phyloP scores from a whole-genome alignment of 2,888 invertebrate species.

The Lasioglossum figueresi region DNA sequence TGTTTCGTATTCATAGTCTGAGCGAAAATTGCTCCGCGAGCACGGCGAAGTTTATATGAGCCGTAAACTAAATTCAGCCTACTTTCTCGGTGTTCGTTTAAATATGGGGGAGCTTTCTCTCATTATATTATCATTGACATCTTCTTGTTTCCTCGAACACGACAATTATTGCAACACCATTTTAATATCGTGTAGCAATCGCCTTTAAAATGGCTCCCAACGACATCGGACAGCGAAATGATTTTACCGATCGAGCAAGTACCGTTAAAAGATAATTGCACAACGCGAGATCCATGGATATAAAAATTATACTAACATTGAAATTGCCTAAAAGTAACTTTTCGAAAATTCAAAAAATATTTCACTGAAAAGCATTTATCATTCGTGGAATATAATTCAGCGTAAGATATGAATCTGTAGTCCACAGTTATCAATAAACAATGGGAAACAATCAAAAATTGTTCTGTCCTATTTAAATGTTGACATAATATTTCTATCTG shows the following conservation, averaged over 20 bases:
- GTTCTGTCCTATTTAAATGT: neutral
- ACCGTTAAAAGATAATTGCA: constrained; percentile 16
- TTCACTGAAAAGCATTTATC: neutral
- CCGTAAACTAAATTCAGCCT: constrained; percentile 78
- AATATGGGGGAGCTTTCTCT: constrained; percentile 54
- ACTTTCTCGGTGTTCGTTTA: constrained; percentile 77
- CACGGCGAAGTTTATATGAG: constrained; percentile 80
- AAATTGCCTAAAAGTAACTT: neutral
- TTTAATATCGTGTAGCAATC: neutral
- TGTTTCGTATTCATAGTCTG: constrained; percentile 82
- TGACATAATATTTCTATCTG: neutral
- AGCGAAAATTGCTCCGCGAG: constrained; percentile 80
- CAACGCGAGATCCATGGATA: neutral
- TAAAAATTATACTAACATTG: neutral
- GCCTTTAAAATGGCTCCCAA: constrained; percentile 10
- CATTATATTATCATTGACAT: neutral
- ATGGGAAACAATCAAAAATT: neutral
- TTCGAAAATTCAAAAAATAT: neutral
- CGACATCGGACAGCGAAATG: neutral
- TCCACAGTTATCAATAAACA: neutral
- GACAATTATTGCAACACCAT: neutral
- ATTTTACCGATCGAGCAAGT: constrained; percentile 49
- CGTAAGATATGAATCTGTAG: neutral
- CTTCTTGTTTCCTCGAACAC: neutral
- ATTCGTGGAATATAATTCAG: neutral